A percentile compares a stretch with the other conserved stretches of the same genome.
These are phyloP conservation scores for Pardalotus punctatus DNA, from an alignment of 2,113 vertebrate genomes.

Conservation along the genomic window DNA sequence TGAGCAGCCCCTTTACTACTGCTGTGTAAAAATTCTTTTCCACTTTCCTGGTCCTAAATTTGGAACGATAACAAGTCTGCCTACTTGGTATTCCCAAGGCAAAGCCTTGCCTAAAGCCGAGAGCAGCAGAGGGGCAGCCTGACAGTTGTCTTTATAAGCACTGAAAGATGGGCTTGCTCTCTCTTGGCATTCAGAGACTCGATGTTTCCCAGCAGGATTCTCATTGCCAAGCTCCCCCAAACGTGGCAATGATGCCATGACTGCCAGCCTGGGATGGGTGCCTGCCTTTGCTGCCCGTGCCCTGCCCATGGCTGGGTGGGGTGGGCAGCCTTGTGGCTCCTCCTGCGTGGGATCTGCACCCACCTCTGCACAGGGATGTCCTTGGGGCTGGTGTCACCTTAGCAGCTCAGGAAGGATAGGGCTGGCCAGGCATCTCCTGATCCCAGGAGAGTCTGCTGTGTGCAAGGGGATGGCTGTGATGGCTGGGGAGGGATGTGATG, in stretches of 20 bases:
- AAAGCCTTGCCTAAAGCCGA: neutral
- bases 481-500: neutral
- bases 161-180: constrained; percentile 27
- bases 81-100: constrained; percentile 43
- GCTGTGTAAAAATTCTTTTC: neutral
- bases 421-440: neutral
- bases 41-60: neutral
- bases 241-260: neutral
- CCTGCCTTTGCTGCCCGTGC: neutral
- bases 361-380: neutral
- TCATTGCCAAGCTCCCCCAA: neutral
- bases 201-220: neutral
- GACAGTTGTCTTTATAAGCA: constrained; percentile 16
- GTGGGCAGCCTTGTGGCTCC: neutral
- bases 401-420: neutral
- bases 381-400: neutral
- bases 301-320: neutral
- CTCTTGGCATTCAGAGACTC: neutral
- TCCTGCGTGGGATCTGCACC: accelerated
- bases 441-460: neutral
- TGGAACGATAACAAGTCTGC: constrained; percentile 20
- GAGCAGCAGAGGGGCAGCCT: neutral
- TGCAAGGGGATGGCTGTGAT: neutral
- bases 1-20: neutral
- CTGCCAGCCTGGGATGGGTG: neutral